Evolutionary conservation across 2,888 invertebrate species (phyloP), one percentile per base, ranked within the genome.

Genomic region (Leucophenga montana): DNA sequence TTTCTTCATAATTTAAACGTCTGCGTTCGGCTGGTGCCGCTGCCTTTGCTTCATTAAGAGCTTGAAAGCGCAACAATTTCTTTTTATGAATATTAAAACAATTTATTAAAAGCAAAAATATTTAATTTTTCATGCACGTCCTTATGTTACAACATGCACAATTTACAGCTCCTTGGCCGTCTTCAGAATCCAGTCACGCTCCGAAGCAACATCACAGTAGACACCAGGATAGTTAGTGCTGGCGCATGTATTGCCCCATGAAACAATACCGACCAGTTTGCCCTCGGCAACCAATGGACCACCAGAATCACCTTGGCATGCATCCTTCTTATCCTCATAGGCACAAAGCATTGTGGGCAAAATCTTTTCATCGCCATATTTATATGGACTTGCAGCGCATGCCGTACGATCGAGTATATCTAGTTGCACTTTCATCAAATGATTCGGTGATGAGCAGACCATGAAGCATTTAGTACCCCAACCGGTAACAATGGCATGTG

Each of bases 291-390:
- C 86, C 74, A 88, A 69, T 65, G 89, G 89, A 16, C 89, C 89
- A 72, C 89, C 89, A 1, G 87, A 88, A 70, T 89, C 89, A 71
- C 89, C 88, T 74, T 88, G 87, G 74, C 87, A 88, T 64, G 87
- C 84, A 74, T 88, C 88, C 76, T 86, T 86, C 1, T 79, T 71
- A 31, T 76, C 78, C 50, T 20, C 44, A 46, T 73, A 68, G 31
- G 85, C 88, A 66, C 88, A 89, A 18, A 88, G 73, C 89, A 89
- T 89, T n/a, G 85, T 83, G 0, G 79, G 73, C 39, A 13, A n/a
- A 22, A 87, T 80, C 65, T 71, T 4, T 31, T 0, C 50, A 1
- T 13, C 66, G 8, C 77, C 85, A 22, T 87, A 87, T 5, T 69
- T 9, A 31, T 68, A 86, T 0, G 8, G 0, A 0, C 14, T 8